Evolutionary conservation across 1,140 invertebrate genomes (phyloP).

Genomic region (Hypsibius dujardini): DNA sequence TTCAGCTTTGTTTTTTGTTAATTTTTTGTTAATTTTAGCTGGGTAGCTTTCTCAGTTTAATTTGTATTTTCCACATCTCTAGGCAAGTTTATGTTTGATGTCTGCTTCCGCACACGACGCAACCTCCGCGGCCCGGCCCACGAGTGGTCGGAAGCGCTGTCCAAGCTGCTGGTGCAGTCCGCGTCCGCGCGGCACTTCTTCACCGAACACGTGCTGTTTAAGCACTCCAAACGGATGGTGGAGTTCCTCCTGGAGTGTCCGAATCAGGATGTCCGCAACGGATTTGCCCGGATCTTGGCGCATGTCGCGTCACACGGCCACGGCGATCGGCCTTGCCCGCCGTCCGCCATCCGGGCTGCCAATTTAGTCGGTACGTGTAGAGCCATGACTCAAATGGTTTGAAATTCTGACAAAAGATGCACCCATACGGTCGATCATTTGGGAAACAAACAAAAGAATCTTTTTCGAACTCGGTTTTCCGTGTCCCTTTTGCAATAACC

Average conservation of each 20-base stretch:
- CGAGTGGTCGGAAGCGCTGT: background rate
- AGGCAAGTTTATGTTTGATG: constrained; percentile 11
- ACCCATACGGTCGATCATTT: too few species aligned
- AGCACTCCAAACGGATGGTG: background rate
- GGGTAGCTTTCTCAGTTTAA: too few species aligned
- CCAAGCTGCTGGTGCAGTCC: background rate
- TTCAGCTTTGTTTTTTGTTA: too few species aligned
- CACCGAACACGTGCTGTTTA: background rate
- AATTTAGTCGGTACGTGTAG: background rate
- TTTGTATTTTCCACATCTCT: background rate
- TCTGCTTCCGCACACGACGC: background rate
- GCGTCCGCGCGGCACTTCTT: background rate
- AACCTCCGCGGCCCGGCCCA: background rate
- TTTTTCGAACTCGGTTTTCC: too few species aligned
- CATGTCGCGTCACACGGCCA: background rate
- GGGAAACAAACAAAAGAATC: too few species aligned
- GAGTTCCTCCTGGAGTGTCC: constrained; percentile 7
- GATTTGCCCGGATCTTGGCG: background rate
- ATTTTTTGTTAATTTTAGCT: too few species aligned
- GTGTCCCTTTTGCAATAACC: too few species aligned
- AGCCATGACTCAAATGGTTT: too few species aligned
- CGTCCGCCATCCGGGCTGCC: background rate
- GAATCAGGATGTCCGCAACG: background rate
- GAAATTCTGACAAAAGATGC: too few species aligned
- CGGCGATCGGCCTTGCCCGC: background rate